A percentile compares a stretch with the other conserved stretches of the same genome.
These are phyloP conservation scores for Ypsolopha sequella DNA, from an alignment of 2,888 invertebrate genomes.

Conservation along the genomic window DNA sequence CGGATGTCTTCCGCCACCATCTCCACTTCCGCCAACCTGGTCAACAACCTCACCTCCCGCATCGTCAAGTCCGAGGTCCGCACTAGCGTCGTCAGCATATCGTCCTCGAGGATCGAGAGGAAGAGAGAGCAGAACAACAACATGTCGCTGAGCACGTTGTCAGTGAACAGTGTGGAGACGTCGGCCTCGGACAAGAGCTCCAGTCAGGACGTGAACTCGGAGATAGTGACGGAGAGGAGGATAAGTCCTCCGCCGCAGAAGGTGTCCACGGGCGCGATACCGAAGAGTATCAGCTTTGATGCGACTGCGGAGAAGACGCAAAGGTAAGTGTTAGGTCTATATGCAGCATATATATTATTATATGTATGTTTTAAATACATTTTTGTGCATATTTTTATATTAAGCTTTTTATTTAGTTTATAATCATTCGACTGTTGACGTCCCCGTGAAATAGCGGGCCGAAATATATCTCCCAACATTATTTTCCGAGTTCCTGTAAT, in stretches of 20 bases:
- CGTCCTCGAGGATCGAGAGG: slow-evolving; percentile 48
- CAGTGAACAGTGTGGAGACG: slow-evolving; percentile 55
- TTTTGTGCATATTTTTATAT: too few relatives aligned
- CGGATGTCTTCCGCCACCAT: slow-evolving; percentile 56
- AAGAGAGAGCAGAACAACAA: slow-evolving; percentile 24
- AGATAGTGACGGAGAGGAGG: slow-evolving; percentile 52
- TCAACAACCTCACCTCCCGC: slow-evolving; percentile 43
- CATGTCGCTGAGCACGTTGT: slow-evolving; percentile 52
- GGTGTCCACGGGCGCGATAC: slow-evolving; percentile 84
- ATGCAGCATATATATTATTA: too few relatives aligned
- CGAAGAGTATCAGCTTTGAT: slow-evolving; percentile 93
- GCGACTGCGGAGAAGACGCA: slow-evolving; percentile 87
- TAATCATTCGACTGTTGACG: too few relatives aligned
- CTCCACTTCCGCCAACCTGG: slow-evolving; percentile 41
- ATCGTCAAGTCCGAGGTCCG: slow-evolving; percentile 53
- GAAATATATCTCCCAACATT: too few relatives aligned
- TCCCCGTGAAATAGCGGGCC: too few relatives aligned
- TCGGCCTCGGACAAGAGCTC: slow-evolving; percentile 59
- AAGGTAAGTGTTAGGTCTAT: slow-evolving; percentile 35
- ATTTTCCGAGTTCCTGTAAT: too few relatives aligned
- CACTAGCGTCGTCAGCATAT: slow-evolving; percentile 43
- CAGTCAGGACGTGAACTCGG: slow-evolving; percentile 61
- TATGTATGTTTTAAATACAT: too few relatives aligned
- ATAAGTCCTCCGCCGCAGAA: slow-evolving; percentile 50
- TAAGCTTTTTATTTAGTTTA: too few relatives aligned